phyloP scores from a whole-genome alignment of 2,113 vertebrate genomes.

The Rhabdornis inornatus region DNA sequence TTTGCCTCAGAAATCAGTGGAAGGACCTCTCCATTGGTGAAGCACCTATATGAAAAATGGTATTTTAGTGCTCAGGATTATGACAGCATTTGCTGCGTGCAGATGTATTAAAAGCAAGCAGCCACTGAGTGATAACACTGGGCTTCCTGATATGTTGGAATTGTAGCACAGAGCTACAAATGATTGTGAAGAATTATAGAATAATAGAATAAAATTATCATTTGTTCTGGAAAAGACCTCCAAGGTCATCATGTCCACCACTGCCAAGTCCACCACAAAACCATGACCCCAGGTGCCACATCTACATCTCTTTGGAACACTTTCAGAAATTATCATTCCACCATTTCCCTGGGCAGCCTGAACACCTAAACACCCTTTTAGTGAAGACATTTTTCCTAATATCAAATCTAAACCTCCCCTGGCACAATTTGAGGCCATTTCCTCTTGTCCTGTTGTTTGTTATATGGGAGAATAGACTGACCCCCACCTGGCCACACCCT shows the following conservation, averaged over 20 bases:
- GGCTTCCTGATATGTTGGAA: fast-evolving
- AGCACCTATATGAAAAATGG: background rate
- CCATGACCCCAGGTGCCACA: background rate
- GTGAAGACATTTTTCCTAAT: background rate
- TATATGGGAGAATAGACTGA: background rate
- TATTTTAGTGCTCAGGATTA: background rate
- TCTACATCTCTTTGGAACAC: background rate
- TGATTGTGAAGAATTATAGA: background rate
- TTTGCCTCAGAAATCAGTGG: background rate
- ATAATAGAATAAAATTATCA: background rate
- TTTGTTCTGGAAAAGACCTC: background rate
- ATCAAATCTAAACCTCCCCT: background rate
- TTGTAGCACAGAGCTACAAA: background rate
- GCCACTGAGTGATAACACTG: background rate
- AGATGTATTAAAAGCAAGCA: background rate
- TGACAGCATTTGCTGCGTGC: background rate
- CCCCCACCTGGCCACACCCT: background rate
- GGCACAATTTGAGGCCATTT: background rate
- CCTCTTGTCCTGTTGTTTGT: background rate
- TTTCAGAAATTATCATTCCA: background rate
- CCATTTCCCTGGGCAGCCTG: background rate
- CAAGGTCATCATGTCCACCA: background rate
- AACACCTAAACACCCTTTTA: background rate
- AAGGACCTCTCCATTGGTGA: background rate
- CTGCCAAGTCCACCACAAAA: background rate